Evolutionary conservation across 2,113 vertebrate genomes (phyloP), one percentile per base, ranked within the genome.

Genomic region (Psittacus erithacus): DNA sequence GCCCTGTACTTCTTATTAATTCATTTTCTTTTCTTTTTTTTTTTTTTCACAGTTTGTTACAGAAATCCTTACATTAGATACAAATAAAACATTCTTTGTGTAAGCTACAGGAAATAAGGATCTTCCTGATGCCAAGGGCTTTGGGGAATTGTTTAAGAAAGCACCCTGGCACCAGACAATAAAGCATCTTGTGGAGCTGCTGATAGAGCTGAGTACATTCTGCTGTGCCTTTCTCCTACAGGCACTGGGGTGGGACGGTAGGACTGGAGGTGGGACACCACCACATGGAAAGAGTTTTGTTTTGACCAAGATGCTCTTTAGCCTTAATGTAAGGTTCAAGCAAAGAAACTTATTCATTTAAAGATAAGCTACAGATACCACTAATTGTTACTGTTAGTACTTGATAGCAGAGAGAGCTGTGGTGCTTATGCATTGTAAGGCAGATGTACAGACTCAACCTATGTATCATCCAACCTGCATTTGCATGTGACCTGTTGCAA

Each of bases 251-350:
- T 81, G 86, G 91, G 84, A 79, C 39, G 7, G 43, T 71, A 91
- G 87, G 92, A 94, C 83, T 95, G 90, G 83, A 93, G 64, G 73
- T 83, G 95, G 83, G 79, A 69, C 60, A 92, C 76, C 90, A 88
- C 87, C 82, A 74, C 60, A 38, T 28, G 38, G 47, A 49, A 92
- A 74, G 62, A 69, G 41, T 38, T 94, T 87, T 82, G n/a, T 82
- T 90, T 92, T 87, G 70, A 94, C 93, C 86, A 62, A 91, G 77
- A 86, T 96, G 89, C 95, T 94, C 81, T 89, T 95, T 92, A 92
- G 95, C 95, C 92, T 97, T 96, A 97, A 96, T 96, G 96, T 97
- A 96, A 96, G 94, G 93, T 96, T 96, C 92, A 93, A 95, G 92
- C 88, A 96, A 94, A 94, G 73, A 88, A 93, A 84, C 11, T 1